A percentile compares a stretch with the other conserved stretches of the same genome.
phyloP scores from a whole-genome alignment of 2,113 vertebrate species.

The Mormoops blainvillei region DNA sequence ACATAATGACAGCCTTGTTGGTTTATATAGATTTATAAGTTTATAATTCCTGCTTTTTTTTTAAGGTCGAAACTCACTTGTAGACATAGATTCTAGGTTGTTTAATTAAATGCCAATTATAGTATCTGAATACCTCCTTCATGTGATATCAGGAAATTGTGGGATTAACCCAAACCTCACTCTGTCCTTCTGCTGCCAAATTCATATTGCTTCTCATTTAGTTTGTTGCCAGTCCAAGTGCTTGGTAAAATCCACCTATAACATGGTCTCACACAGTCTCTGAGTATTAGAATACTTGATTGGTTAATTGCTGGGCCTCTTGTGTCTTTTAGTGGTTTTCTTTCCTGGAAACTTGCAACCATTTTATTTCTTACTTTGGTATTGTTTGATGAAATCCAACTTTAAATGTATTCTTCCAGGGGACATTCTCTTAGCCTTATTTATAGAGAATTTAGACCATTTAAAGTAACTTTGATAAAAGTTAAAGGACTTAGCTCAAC shows the following conservation, averaged over 20 bases:
- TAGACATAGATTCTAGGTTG: neutral
- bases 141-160: slow-evolving; percentile 36
- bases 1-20: neutral
- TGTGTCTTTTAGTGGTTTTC: neutral
- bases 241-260: neutral
- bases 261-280: neutral
- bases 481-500: neutral
- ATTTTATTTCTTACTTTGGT: slow-evolving; percentile 28
- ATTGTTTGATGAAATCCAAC: slow-evolving; percentile 10
- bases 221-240: neutral
- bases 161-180: neutral
- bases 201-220: slow-evolving; percentile 14
- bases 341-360: neutral
- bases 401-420: neutral
- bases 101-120: slow-evolving; percentile 19
- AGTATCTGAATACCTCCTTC: slow-evolving; percentile 1
- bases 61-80: slow-evolving; percentile 1
- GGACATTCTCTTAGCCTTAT: neutral
- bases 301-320: neutral
- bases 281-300: neutral
- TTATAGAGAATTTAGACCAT: neutral
- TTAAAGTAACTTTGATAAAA: neutral
- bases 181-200: slow-evolving; percentile 1
- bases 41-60: slow-evolving; percentile 10
- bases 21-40: neutral